These are phyloP conservation scores for Syrista parreyssii DNA, from an alignment of 2,888 invertebrate genomes.

Conservation along the genomic window DNA sequence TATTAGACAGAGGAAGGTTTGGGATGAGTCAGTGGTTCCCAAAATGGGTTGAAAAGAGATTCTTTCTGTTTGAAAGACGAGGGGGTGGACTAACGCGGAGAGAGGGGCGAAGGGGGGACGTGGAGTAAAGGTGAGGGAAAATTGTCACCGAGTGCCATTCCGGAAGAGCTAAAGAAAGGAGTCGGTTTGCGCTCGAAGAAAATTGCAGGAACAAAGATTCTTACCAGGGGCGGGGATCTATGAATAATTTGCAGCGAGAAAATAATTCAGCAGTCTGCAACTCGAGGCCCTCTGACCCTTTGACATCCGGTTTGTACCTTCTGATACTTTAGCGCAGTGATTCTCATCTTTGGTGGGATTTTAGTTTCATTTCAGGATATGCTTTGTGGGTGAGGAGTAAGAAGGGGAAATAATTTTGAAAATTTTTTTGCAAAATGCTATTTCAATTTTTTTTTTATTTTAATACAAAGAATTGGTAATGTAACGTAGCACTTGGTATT, in stretches of 20 bases:
- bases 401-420: not conserved
- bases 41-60: not conserved
- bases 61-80: not conserved
- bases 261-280: conserved; percentile 47
- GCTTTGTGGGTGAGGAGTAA: too few relatives aligned
- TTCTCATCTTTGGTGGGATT: not conserved
- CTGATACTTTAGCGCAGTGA: not conserved
- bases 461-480: too few relatives aligned
- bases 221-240: conserved; percentile 23
- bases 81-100: not conserved
- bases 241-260: conserved; percentile 49
- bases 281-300: conserved; percentile 34
- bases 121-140: not conserved
- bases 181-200: not conserved
- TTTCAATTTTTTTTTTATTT: too few relatives aligned
- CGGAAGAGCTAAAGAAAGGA: not conserved
- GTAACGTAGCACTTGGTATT: too few relatives aligned
- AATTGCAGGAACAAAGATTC: not conserved
- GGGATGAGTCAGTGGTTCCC: not conserved
- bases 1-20: not conserved
- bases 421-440: not conserved
- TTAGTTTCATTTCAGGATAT: not conserved
- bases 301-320: conserved; percentile 27
- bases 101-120: not conserved
- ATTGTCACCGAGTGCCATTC: not conserved